phyloP scores from a whole-genome alignment of 2,888 invertebrate genomes.

The Ochropleura leucogaster region DNA sequence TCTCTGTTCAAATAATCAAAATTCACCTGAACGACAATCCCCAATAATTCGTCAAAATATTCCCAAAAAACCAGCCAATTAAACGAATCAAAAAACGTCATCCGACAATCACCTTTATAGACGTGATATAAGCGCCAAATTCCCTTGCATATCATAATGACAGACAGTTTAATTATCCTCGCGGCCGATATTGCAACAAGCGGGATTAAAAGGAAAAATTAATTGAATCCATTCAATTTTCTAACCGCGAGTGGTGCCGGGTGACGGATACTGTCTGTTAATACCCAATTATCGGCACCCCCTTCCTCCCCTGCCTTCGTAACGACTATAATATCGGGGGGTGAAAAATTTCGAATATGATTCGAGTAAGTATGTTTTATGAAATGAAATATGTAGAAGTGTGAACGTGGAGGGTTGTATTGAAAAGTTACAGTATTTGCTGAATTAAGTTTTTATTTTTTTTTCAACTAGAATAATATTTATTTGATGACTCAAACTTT shows the following conservation, averaged over 20 bases:
- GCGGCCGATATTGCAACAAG: slow-evolving; percentile 70
- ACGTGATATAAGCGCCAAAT: slow-evolving; percentile 45
- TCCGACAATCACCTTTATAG: slow-evolving; percentile 30
- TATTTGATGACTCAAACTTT: background rate
- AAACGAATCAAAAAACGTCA: slow-evolving; percentile 22
- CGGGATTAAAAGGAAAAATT: slow-evolving; percentile 80
- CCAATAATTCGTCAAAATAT: slow-evolving; percentile 51
- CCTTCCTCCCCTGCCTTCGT: slow-evolving; percentile 55
- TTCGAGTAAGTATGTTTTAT: slow-evolving; percentile 45
- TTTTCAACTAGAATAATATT: background rate
- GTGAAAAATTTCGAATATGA: slow-evolving; percentile 55
- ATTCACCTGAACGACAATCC: slow-evolving; percentile 32
- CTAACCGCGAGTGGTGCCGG: slow-evolving; percentile 78
- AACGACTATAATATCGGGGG: slow-evolving; percentile 57
- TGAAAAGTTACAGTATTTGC: slow-evolving; percentile 3
- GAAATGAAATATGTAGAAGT: slow-evolving; percentile 35
- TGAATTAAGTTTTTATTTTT: background rate
- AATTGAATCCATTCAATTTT: slow-evolving; percentile 84
- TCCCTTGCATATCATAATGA: slow-evolving; percentile 63
- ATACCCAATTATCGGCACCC: slow-evolving; percentile 81
- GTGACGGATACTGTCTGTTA: slow-evolving; percentile 84
- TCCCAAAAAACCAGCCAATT: slow-evolving; percentile 47
- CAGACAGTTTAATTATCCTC: slow-evolving; percentile 69
- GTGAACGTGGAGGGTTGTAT: background rate
- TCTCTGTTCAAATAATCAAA: slow-evolving; percentile 38